A percentile compares a stretch with the other conserved stretches of the same genome.
These are phyloP conservation scores for Eilema caniola DNA, from an alignment of 2,888 invertebrate genomes.

Conservation along the genomic window DNA sequence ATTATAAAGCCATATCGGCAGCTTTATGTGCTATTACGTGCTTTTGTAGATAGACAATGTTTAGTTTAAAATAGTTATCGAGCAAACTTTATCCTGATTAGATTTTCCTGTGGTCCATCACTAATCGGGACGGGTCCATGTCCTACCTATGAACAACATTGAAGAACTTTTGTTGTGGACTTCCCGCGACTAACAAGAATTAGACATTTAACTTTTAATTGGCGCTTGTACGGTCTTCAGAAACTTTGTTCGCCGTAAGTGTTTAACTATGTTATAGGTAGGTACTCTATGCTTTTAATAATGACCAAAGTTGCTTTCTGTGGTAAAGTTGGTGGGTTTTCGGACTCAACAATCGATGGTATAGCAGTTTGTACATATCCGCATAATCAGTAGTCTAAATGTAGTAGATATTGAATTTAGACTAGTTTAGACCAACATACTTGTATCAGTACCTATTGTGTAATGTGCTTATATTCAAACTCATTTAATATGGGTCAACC, in stretches of 20 bases:
- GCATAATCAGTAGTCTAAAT: neutral
- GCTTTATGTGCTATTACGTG: too few species aligned
- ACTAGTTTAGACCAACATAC: too few species aligned
- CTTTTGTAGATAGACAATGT: slow-evolving; percentile 21
- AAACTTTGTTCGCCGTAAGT: slow-evolving; percentile 80
- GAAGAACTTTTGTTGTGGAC: slow-evolving; percentile 79
- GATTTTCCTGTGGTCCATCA: slow-evolving; percentile 46
- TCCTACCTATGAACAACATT: slow-evolving; percentile 63
- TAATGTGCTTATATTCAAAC: too few species aligned
- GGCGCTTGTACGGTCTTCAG: slow-evolving; percentile 84
- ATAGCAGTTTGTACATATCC: slow-evolving; percentile 11
- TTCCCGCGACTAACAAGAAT: slow-evolving; percentile 84
- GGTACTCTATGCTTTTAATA: slow-evolving; percentile 65
- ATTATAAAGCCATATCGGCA: too few species aligned
- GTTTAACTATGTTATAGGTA: slow-evolving; percentile 80
- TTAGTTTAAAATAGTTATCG: slow-evolving; percentile 43
- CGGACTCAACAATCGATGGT: slow-evolving; percentile 29
- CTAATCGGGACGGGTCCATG: slow-evolving; percentile 49
- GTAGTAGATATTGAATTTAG: neutral
- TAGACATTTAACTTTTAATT: slow-evolving; percentile 87
- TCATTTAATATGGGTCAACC: too few species aligned
- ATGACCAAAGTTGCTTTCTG: slow-evolving; percentile 60
- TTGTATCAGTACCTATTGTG: too few species aligned
- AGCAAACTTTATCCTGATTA: slow-evolving; percentile 47
- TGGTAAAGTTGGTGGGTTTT: slow-evolving; percentile 40